Base-by-base conservation (phyloP, 64 coral and sea anemone genomes). In the Dendrophyllia cribrosa region DNA sequence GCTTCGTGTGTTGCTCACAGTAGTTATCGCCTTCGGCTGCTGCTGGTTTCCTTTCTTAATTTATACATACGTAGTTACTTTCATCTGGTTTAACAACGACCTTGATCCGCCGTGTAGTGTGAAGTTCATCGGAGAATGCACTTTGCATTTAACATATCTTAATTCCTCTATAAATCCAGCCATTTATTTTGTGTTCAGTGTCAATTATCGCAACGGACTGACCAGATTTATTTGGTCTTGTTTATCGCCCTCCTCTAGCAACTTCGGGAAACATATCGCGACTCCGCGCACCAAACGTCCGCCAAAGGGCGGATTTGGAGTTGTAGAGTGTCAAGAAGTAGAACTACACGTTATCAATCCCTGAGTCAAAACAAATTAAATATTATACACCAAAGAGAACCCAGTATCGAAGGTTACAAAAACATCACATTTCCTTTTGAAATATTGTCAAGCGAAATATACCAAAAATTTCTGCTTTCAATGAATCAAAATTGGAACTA, bases 11-110 rank as follows among this genome's bases (percentile, higher is more conserved):
- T 63, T 84, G 20, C 16, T 84, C 21, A n/a, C 43, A 6, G 80
- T 84, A 3, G 80, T 84, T 3, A 21, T 84, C 9, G 60, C 80
- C 17, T 84, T 50, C 20, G 80, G 80, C 6, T 2, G 68, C 17
- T 84, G 80, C 22, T 84, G 80, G 80, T 84, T 84, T 67, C 80
- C 80, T 2, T 84, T 65, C 17, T 66, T 68, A 84, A 26, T 47
- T 14, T 84, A 52, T 43, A 10, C 43, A 9, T 84, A 67, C 45
- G n/a, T 66, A 63, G 19, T 17, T 0, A 67, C 43, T 67, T 84
- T 66, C 20, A 43, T n/a, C 0, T 84, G 46, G 19, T 9, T 49
- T 67, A 68, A 67, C 43, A 84, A 63, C 0, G 9, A 51, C 17
- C 19, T 50, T 11, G 44, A 69, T 3, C 9, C 63, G 0, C 80